phyloP scores from a whole-genome alignment of 1,140 invertebrate genomes.

The Acyrthosiphon pisum region DNA sequence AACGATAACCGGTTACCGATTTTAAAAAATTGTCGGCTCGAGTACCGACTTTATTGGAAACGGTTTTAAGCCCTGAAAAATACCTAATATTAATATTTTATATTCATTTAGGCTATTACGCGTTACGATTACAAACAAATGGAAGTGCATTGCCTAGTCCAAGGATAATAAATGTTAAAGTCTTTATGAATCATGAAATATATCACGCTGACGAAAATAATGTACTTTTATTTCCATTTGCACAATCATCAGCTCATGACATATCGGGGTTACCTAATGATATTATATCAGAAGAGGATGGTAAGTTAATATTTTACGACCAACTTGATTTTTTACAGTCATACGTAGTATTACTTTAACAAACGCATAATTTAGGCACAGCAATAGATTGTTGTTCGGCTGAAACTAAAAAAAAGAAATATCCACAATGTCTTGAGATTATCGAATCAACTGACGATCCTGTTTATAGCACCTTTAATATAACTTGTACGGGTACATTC shows the following conservation, averaged over 20 bases:
- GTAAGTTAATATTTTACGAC: too few species aligned
- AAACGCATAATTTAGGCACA: neutral
- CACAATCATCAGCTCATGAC: slow-evolving; percentile 17
- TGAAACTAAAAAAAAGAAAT: neutral
- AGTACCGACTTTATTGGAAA: too few species aligned
- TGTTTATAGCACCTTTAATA: neutral
- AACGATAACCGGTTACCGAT: too few species aligned
- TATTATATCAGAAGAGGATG: too few species aligned
- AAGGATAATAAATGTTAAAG: neutral
- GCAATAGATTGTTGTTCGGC: neutral
- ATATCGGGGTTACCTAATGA: neutral
- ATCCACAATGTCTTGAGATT: neutral
- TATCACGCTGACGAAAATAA: neutral
- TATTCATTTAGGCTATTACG: neutral
- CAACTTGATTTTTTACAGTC: too few species aligned
- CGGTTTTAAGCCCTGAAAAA: too few species aligned
- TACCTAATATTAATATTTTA: too few species aligned
- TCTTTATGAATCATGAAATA: neutral
- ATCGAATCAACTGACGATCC: neutral
- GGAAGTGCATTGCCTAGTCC: neutral
- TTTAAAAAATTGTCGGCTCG: too few species aligned
- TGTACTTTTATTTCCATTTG: neutral
- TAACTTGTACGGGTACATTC: neutral
- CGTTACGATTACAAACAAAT: neutral
- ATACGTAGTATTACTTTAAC: too few species aligned